phyloP scores from a whole-genome alignment of 2,113 vertebrate genomes.

The Ctenomys sociabilis region DNA sequence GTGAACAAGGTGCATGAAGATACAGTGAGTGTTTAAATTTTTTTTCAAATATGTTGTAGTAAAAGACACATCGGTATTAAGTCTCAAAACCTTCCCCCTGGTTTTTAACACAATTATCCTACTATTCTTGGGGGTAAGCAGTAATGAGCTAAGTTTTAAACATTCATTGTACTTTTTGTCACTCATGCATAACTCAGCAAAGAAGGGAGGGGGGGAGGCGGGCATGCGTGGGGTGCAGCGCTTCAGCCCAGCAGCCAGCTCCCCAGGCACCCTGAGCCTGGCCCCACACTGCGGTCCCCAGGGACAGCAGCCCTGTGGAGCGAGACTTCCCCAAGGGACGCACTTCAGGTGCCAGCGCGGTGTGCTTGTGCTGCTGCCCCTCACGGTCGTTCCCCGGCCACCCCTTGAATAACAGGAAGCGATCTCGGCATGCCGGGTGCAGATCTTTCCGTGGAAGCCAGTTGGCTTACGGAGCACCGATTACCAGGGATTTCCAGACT shows the following conservation, averaged over 20 bases:
- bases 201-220: too few relatives aligned
- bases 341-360: conserved; percentile 51
- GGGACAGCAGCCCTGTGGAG: conserved; percentile 64
- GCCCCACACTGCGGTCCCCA: neutral
- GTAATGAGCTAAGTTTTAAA: neutral
- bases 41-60: neutral
- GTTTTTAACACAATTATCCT: neutral
- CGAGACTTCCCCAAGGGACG: conserved; percentile 69
- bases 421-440: conserved; percentile 77
- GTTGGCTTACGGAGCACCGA: conserved; percentile 83
- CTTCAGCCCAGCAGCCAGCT: neutral
- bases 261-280: too few relatives aligned
- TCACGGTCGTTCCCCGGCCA: conserved; percentile 66
- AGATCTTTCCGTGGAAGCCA: conserved; percentile 66
- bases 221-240: accelerated
- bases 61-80: neutral
- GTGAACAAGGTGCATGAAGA: neutral
- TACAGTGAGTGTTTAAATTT: neutral
- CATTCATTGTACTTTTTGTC: neutral
- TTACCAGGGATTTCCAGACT: conserved; percentile 79
- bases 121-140: neutral
- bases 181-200: neutral
- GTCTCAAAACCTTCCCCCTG: neutral
- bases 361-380: conserved; percentile 72
- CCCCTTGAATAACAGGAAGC: conserved; percentile 73